Base-by-base conservation (phyloP, 1,140 invertebrate genomes). In the Trinorchestia longiramus region DNA sequence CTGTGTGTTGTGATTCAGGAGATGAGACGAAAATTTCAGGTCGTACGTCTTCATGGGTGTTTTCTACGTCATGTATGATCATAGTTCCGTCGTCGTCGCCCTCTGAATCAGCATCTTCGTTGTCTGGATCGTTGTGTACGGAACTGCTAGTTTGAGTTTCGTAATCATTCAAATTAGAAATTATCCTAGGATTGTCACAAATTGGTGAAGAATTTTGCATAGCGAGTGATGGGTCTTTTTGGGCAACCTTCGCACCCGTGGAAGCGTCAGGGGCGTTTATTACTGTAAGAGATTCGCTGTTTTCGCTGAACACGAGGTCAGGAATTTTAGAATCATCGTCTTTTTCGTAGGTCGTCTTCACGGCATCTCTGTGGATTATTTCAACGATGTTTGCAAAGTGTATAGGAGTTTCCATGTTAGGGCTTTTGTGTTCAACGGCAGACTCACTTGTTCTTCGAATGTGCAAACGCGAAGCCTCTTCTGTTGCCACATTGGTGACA, bases 311-410 rank as follows among this genome's bases (percentile, higher is more conserved):
- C 41, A 94, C 43, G 44, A 94, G 8, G 11, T 43, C 41, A 47
- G 92, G 40, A 43, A 45, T 45, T 94, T 94, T 44, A 43, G 19
- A 17, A 6, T 94, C 92, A 94, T 23, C 92, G 43, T 94, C 44
- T 47, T 94, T 19, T 94, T 94, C 92, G 92, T 94, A 94, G 8
- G 11, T 94, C 92, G 92, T 45, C 92, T 43, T 94, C 43, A 94
- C 92, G 43, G 43, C 40, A 40, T 94, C 92, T 40, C 92, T 94
- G 44, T 94, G 92, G 41, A 94, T 43, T 42, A 94, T 94, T 94
- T 94, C 92, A 40, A 94, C 44, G 92, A 94, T 94, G 92, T 94
- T 94, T 11, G 92, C 92, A 45, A 94, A 94, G 44, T 94, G 92
- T 40, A 94, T 94, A 23, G 92, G 92, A 40, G 92, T 94, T 47